Conservation (phyloP, 2,113 vertebrate species). For the Tachuris rubrigastra region DNA sequence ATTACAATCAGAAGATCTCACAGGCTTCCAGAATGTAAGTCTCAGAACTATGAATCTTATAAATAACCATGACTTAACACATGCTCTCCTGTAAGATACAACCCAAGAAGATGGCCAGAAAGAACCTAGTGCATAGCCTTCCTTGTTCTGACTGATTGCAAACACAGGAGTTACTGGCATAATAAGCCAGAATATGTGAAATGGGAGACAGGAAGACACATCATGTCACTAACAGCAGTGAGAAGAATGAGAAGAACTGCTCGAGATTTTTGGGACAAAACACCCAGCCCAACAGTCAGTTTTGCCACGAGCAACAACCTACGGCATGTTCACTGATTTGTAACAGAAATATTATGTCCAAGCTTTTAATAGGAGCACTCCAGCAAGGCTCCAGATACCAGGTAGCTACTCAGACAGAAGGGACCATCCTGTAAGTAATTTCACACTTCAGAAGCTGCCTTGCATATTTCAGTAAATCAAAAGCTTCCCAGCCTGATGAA, state of each 20-base stretch:
- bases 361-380: not conserved
- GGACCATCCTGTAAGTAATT: not conserved
- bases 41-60: not conserved
- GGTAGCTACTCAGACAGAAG: not conserved
- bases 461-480: not conserved
- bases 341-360: not conserved
- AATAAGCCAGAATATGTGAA: not conserved
- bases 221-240: not conserved
- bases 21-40: not conserved
- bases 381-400: not conserved
- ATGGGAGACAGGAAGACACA: not conserved
- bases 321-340: not conserved
- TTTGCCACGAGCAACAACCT: not conserved
- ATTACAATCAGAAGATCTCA: not conserved
- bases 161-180: not conserved
- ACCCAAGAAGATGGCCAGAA: not conserved
- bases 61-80: not conserved
- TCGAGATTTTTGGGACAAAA: not conserved
- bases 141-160: not conserved
- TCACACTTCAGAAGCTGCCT: not conserved
- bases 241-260: not conserved
- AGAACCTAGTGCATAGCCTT: not conserved
- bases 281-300: not conserved
- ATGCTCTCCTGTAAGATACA: not conserved
- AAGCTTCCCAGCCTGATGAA: not conserved